Base-by-base conservation (phyloP, 1,140 invertebrate genomes). In the Drosophila sechellia region DNA sequence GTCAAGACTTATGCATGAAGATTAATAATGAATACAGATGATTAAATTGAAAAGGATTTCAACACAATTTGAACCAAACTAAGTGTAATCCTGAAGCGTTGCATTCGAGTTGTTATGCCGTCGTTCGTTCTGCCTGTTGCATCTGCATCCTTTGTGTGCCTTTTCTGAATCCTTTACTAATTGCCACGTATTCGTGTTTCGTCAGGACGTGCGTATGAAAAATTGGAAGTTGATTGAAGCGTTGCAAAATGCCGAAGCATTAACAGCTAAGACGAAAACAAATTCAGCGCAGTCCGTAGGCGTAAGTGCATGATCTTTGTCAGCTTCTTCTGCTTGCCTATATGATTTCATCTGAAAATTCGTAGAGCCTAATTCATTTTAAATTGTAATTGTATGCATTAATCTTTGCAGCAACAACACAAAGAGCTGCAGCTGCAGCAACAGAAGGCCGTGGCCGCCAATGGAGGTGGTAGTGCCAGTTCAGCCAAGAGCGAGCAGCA, bases 181-280 rank as follows among this genome's bases (percentile, higher is more conserved):
- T 83, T 61, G 71, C 80, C 43, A 63, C 84, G 84, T 89, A 74
- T 76, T 70, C 78, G 64, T 77, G 61, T 89, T 81, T 79, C 81
- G 76, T 79, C 83, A 96, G 96, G 96, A 96, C 90, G 95, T 97
- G 92, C 94, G 96, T 93, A 94, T 94, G 94, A 96, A 96, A 94
- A 97, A 97, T 93, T 97, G 96, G 96, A 96, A 96, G 95, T 95
- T 96, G 93, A 96, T 96, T 95, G 96, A 96, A 93, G 96, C 96
- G 92, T 95, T 96, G 94, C 95, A 96, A 93, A 94, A 94, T 72
- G 95, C 95, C 75, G 95, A 96, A 93, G 94, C 93, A 93, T 64
- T 48, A 81, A 65, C 72, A 59, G 92, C 92, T 37, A 91, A 93
- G 89, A 86, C 89, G 73, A 91, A 92, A 79, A 66, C 73, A 92